Evolutionary conservation across 1,140 invertebrate species (phyloP), one percentile per base, ranked within the genome.

Genomic region (Zaprionus capensis): DNA sequence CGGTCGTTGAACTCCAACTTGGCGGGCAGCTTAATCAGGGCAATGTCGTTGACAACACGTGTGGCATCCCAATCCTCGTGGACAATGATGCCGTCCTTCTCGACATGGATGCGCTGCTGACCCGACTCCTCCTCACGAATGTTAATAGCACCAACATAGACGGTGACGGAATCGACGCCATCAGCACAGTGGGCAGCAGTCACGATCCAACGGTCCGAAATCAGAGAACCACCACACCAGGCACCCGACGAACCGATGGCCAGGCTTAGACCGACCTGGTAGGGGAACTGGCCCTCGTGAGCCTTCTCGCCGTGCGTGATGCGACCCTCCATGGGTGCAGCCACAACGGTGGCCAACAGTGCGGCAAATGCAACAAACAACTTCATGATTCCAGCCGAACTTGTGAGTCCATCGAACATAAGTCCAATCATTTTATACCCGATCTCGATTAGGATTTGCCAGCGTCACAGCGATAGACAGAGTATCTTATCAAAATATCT

Each of bases 21-120:
- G 0, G 63, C 75, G 1, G 93, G 93, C 36, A 94, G 71, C 41
- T 91, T 87, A 12, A 94, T 91, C 20, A 94, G 59, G 1, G 93
- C 92, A 4, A 94, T 86, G 55, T 94, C 93, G 17, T 94, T 93
- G 31, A 67, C 31, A 1, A 93, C 15, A 5, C 58, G 78, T 0
- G 11, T 9, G 0, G 85, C 0, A 77, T 83, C 63, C 76, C 75
- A 92, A 5, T 53, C 34, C 1, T 79, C 76, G 34, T 92, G 91
- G 5, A 78, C 71, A 58, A 80, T 72, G n/a, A 87, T 79, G 36
- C 68, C 65, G 7, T 17, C 38, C 49, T 69, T 74, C n/a, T 74
- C 68, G 15, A 76, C 68, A 56, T 81, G 63, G 26, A 91, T 26
- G 44, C 73, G 38, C 66, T 91, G 31, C 72, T 86, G 91, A 15